Percentiles rank a stretch among this genome's conserved stretches.
Conservation (phyloP, 2,113 vertebrate species). For the Chlamydotis undulata region DNA sequence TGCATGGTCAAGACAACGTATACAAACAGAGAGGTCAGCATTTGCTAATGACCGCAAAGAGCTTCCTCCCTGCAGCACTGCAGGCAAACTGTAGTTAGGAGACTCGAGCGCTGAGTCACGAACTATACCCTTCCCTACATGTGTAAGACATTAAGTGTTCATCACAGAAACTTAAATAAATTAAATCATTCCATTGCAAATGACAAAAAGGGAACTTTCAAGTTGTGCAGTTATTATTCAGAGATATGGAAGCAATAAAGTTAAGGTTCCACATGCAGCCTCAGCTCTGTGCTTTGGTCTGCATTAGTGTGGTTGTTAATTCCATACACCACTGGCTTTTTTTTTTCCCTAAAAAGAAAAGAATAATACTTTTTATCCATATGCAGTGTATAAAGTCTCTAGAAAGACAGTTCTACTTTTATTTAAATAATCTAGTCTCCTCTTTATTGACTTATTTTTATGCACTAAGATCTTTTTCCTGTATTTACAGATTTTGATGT, state of each 20-base stretch:
- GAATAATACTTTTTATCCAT: neutral
- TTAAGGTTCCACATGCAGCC: conserved; percentile 10
- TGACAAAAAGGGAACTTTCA: conserved; percentile 43
- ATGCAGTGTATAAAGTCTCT: neutral
- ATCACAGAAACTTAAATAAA: conserved; percentile 62
- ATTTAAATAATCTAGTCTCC: neutral
- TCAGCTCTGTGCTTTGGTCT: neutral
- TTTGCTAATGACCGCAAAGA: conserved; percentile 11
- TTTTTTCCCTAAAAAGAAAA: neutral
- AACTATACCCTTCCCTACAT: neutral
- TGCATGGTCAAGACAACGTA: neutral
- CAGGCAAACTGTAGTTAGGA: neutral
- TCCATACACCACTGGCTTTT: neutral
- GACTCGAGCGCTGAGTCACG: conserved; percentile 20
- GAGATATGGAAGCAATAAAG: conserved; percentile 57
- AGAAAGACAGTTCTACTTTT: neutral
- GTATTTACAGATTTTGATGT: neutral
- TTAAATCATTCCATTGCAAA: conserved; percentile 50
- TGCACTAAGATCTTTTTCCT: neutral
- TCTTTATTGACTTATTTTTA: neutral
- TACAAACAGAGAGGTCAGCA: conserved; percentile 30
- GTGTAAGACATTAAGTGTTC: conserved; percentile 51
- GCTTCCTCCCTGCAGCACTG: neutral
- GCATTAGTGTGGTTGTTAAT: neutral
- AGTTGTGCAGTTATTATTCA: neutral